phyloP scores from a whole-genome alignment of 2,888 invertebrate genomes.

The Dynastes tityus region DNA sequence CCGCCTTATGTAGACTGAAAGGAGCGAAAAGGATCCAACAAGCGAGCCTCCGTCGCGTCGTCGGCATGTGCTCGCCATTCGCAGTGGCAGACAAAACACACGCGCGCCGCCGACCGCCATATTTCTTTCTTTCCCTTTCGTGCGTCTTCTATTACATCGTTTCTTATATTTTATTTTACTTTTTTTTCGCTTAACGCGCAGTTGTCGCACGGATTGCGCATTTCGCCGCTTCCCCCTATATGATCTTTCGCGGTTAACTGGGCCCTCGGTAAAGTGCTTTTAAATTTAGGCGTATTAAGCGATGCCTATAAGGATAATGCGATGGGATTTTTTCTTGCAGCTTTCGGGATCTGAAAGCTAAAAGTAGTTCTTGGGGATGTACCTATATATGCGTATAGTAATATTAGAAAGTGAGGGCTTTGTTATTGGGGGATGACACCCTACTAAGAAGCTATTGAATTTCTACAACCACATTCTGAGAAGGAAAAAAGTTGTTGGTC shows the following conservation, averaged over 20 bases:
- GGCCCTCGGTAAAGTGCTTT: conserved; percentile 1
- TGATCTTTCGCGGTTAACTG: neutral
- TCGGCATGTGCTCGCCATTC: conserved; percentile 39
- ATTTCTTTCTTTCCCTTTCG: conserved; percentile 26
- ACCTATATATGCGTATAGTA: neutral
- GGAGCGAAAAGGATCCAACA: conserved; percentile 13
- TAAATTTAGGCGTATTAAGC: conserved; percentile 10
- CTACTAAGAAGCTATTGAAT: too few species aligned
- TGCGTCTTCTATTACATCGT: conserved; percentile 10
- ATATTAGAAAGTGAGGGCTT: too few species aligned
- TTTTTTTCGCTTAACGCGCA: conserved; percentile 11
- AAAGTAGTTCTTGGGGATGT: neutral
- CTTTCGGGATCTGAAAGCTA: neutral
- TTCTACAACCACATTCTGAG: too few species aligned
- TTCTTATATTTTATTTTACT: conserved; percentile 5
- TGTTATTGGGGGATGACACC: too few species aligned
- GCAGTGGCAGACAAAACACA: conserved; percentile 41
- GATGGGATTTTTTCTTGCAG: too few species aligned
- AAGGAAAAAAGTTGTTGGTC: too few species aligned
- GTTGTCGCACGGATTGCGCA: conserved; percentile 26
- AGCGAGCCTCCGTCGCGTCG: neutral
- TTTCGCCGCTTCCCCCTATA: neutral
- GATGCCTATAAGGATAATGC: neutral
- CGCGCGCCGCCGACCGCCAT: conserved; percentile 24
- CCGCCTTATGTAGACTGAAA: neutral